Base-by-base conservation (phyloP, 1,140 invertebrate genomes). In the Leptinotarsa defecta region DNA sequence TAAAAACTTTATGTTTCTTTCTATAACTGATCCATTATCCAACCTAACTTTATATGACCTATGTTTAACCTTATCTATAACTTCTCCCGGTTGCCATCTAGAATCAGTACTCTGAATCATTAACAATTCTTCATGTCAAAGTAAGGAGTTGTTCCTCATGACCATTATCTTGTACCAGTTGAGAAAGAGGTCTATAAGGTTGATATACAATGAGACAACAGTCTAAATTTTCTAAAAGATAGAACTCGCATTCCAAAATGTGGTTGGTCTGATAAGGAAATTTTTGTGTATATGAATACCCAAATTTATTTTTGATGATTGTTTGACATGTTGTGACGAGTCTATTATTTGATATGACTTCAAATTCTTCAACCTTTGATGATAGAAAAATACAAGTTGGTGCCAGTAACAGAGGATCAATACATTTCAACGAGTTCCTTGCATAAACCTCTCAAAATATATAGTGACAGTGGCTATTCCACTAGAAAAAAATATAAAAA, bases 361-460 rank as follows among this genome's bases (percentile, higher is more conserved):
- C 98, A 90, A 98, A 99, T 88, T 99, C 98, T 91, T 99, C 98
- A 48, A 99, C 98, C 91, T 99, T 99, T 0, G 97, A 98, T 43
- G 98, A 97, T 48, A 99, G 86, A 86, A 99, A 96, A 20, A 99
- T 92, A 85, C 96, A 98, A 1, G 98, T 99, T 34, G 98, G 97
- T 20, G 97, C 96, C 85, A 99, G 87, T 19, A 99, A 87, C 74
- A 99, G 89, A 22, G 98, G 98, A 88, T 99, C 98, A 78, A 99
- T 97, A 85, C 96, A 98, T 88, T 97, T 98, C 24, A 99, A 88
- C 13, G 98, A 99, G 88, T 99, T 99, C 80, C 96, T 91, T 4
- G 97, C 95, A 88, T 99, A 99, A 88, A 99, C 80, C 98, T 88
- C 87, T 99, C 98, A 82, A 99, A 99, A 86, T 99, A 99, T 8